Evolutionary conservation across 1,140 invertebrate species (phyloP).

Genomic region (Drosophila parvula): DNA sequence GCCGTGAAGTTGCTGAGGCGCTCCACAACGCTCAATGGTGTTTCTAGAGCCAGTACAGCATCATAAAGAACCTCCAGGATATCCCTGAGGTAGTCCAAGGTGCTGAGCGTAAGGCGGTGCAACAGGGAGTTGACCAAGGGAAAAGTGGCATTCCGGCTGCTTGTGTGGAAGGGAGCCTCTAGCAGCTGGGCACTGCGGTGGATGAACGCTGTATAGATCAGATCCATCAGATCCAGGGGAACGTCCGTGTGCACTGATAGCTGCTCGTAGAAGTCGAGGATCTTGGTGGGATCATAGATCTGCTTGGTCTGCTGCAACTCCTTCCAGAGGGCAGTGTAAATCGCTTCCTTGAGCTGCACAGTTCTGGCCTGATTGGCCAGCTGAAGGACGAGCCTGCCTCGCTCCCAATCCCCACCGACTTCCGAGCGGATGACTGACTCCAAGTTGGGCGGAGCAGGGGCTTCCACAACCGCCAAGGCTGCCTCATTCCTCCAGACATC

Average conservation of each 20-base stretch:
- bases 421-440: slow-evolving; percentile 62
- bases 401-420: slow-evolving; percentile 61
- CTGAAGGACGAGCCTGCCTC: slow-evolving; percentile 34
- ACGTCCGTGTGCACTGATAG: slow-evolving; percentile 35
- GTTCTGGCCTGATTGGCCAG: slow-evolving; percentile 46
- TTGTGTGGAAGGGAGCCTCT: slow-evolving; percentile 61
- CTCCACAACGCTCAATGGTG: slow-evolving; percentile 55
- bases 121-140: slow-evolving; percentile 47
- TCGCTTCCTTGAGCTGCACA: slow-evolving; percentile 55
- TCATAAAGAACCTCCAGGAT: slow-evolving; percentile 56
- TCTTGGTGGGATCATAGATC: slow-evolving; percentile 53
- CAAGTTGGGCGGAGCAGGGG: slow-evolving; percentile 5
- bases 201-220: slow-evolving; percentile 40
- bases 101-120: slow-evolving; percentile 51
- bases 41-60: slow-evolving; percentile 49
- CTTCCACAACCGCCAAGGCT: background rate
- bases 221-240: slow-evolving; percentile 21
- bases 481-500: slow-evolving; percentile 37
- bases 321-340: slow-evolving; percentile 65
- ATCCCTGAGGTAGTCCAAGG: slow-evolving; percentile 59
- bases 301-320: slow-evolving; percentile 67
- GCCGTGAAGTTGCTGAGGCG: slow-evolving; percentile 49
- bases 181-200: slow-evolving; percentile 57
- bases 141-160: slow-evolving; percentile 45
- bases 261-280: slow-evolving; percentile 55